phyloP scores from a whole-genome alignment of 2,888 invertebrate genomes.

The Athalia rosae region DNA sequence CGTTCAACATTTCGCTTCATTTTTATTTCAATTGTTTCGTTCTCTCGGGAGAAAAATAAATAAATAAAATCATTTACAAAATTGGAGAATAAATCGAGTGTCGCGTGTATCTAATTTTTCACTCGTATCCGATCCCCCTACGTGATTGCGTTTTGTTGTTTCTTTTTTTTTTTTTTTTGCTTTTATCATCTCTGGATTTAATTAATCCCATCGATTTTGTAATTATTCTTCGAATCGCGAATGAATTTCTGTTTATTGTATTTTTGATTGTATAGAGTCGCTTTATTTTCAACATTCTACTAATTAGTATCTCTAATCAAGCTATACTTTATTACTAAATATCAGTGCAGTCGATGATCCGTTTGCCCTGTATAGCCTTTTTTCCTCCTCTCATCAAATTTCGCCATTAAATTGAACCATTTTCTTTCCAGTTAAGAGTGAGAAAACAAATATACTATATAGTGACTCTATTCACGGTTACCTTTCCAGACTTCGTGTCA shows the following conservation, averaged over 20 bases:
- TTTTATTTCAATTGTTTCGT: too few relatives aligned
- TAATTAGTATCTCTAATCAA: slow-evolving; percentile 39
- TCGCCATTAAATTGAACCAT: background rate
- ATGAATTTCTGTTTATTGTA: too few relatives aligned
- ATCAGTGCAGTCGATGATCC: slow-evolving; percentile 8
- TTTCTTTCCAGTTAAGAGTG: too few relatives aligned
- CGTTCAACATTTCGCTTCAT: too few relatives aligned
- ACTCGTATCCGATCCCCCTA: background rate
- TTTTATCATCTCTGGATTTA: background rate
- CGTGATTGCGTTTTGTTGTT: background rate
- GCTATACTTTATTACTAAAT: slow-evolving; percentile 24
- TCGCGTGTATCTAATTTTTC: background rate
- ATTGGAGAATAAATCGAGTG: too few relatives aligned
- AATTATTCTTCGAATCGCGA: background rate
- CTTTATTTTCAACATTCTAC: slow-evolving; percentile 27
- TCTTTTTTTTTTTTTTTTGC: background rate
- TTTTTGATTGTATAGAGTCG: slow-evolving; percentile 2
- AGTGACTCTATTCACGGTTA: too few relatives aligned
- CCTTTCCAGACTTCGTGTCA: too few relatives aligned
- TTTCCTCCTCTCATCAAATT: background rate
- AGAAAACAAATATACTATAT: too few relatives aligned
- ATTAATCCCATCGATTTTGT: background rate
- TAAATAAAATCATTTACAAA: too few relatives aligned
- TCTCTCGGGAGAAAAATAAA: too few relatives aligned
- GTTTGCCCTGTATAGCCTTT: background rate